Conservation (phyloP, 2,797 vertebrate species). For the Channa striata region DNA sequence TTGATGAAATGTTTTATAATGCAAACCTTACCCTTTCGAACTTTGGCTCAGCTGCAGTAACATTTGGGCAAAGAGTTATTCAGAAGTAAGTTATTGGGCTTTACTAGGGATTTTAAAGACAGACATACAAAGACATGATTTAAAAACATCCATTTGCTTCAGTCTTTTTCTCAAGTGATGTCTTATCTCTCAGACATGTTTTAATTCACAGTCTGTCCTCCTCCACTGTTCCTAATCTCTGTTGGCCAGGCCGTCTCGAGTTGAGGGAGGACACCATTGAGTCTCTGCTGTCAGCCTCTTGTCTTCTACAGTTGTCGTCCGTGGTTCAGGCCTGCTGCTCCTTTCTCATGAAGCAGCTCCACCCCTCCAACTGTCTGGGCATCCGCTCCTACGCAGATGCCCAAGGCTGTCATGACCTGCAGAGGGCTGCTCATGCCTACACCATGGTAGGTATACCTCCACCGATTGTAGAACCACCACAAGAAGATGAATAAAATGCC, state of each 20-base stretch:
- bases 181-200: not conserved
- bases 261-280: conserved; percentile 97
- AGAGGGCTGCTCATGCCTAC: conserved; percentile 95
- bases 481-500: conserved; percentile 11
- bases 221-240: not conserved
- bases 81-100: too few relatives aligned
- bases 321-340: conserved; percentile 97
- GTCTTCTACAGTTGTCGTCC: conserved; percentile 94
- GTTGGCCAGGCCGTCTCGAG: conserved; percentile 90
- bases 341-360: conserved; percentile 98
- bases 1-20: not conserved
- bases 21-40: too few relatives aligned
- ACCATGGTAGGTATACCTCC: conserved; percentile 90
- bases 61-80: too few relatives aligned
- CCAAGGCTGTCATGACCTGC: conserved; percentile 95
- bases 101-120: too few relatives aligned
- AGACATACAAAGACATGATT: too few relatives aligned
- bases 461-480: not conserved
- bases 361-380: conserved; percentile 98
- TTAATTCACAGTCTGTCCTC: not conserved
- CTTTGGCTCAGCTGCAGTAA: too few relatives aligned
- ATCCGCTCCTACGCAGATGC: conserved; percentile 97
- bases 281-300: conserved; percentile 94
- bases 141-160: too few relatives aligned
- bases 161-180: not conserved